Evolutionary conservation across 1,140 invertebrate genomes (phyloP).

Genomic region (Trichonephila clavata): DNA sequence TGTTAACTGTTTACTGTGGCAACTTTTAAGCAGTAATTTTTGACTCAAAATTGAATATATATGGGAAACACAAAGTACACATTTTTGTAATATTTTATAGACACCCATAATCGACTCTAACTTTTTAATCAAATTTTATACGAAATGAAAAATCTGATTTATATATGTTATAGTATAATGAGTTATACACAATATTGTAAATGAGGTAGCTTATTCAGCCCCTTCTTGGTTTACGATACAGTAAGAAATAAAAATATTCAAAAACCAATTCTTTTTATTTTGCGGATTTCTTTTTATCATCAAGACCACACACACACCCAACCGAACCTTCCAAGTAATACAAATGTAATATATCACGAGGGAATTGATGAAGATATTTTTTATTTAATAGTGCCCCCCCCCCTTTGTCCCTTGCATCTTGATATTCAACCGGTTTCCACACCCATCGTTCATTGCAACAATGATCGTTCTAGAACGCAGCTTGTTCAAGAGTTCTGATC

Average conservation of each 20-base stretch:
- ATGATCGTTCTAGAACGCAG: not conserved
- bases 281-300: not conserved
- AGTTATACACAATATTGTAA: too few species aligned
- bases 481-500: constrained; percentile 21
- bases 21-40: too few species aligned
- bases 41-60: too few species aligned
- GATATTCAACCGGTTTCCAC: constrained; percentile 8
- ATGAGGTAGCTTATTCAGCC: not conserved
- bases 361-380: constrained; percentile 25
- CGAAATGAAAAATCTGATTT: too few species aligned
- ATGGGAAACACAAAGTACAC: too few species aligned
- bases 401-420: not conserved
- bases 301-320: constrained; percentile 11
- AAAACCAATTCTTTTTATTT: not conserved
- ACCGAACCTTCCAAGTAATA: not conserved
- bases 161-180: too few species aligned
- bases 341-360: not conserved
- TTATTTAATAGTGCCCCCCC: constrained; percentile 27
- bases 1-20: too few species aligned
- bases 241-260: not conserved
- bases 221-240: not conserved
- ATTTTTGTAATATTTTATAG: too few species aligned
- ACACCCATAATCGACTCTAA: too few species aligned
- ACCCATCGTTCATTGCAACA: constrained; percentile 45
- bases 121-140: too few species aligned